Percentiles rank a stretch among this genome's conserved stretches.
These are phyloP conservation scores for Clarias macrocephalus DNA, from an alignment of 2,113 vertebrate genomes.

Conservation along the genomic window DNA sequence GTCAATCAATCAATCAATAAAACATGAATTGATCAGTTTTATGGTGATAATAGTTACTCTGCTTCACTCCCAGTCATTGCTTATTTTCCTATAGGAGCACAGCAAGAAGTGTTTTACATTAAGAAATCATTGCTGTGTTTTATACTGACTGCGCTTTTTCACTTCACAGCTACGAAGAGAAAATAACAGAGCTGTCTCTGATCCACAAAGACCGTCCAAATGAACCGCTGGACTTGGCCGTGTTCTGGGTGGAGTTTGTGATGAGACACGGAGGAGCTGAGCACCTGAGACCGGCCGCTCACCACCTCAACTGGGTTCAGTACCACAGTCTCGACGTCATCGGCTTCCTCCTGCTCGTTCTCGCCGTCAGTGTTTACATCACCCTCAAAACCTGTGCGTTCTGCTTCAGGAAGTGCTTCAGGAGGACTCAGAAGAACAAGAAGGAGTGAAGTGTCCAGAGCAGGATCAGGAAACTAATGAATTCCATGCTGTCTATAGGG, in stretches of 20 bases:
- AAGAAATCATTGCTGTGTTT: background rate
- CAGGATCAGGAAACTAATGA: background rate
- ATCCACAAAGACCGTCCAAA: conserved; percentile 86
- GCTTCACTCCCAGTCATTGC: background rate
- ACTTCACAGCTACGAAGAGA: conserved; percentile 84
- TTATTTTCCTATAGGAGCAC: background rate
- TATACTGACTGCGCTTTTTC: background rate
- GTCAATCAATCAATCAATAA: too few relatives aligned
- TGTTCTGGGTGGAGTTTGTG: conserved; percentile 92
- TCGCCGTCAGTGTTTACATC: conserved; percentile 65
- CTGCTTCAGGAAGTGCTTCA: conserved; percentile 67
- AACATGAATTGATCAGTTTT: background rate
- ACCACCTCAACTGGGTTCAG: conserved; percentile 91
- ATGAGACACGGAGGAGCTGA: conserved; percentile 87
- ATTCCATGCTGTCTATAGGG: background rate
- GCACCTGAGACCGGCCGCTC: conserved; percentile 84
- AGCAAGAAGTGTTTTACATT: background rate
- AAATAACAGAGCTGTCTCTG: conserved; percentile 76
- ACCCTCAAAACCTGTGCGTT: conserved; percentile 75
- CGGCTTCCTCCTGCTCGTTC: conserved; percentile 69
- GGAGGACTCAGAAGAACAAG: conserved; percentile 66
- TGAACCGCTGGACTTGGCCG: conserved; percentile 82
- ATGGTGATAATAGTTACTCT: background rate
- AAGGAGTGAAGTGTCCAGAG: conserved; percentile 62
- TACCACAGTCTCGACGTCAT: conserved; percentile 89